A percentile compares a stretch with the other conserved stretches of the same genome.
phyloP scores from a whole-genome alignment of 2,888 invertebrate species.

The Ophion costatus region DNA sequence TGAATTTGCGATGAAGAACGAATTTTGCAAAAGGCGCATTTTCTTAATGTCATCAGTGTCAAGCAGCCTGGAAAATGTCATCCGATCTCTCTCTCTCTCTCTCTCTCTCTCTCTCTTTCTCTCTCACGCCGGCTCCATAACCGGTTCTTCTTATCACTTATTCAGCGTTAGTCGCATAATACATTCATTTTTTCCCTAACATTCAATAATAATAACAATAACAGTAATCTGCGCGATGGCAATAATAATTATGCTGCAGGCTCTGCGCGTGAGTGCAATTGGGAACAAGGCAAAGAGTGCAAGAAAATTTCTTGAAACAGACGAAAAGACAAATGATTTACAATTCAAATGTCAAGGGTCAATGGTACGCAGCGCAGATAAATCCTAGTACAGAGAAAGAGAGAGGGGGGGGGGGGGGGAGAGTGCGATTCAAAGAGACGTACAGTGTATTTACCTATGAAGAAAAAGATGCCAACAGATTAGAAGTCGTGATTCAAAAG shows the following conservation, averaged over 20 bases:
- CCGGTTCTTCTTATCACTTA: too few species aligned
- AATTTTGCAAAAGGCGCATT: too few species aligned
- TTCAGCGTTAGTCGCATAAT: too few species aligned
- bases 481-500: conserved; percentile 66
- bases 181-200: too few species aligned
- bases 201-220: too few species aligned
- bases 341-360: conserved; percentile 63
- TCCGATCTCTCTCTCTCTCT: too few species aligned
- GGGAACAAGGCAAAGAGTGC: conserved; percentile 50
- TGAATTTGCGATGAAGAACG: too few species aligned
- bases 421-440: conserved; percentile 17
- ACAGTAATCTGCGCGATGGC: too few species aligned
- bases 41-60: too few species aligned
- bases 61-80: too few species aligned
- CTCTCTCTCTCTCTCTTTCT: too few species aligned
- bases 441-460: background rate
- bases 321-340: conserved; percentile 61
- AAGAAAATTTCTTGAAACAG: conserved; percentile 41
- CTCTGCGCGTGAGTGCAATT: conserved; percentile 25
- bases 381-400: background rate
- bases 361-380: conserved; percentile 43
- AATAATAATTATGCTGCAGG: background rate
- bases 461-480: conserved; percentile 61
- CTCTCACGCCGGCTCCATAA: too few species aligned
- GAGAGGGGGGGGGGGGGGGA: background rate